These are phyloP conservation scores for Thymelicus sylvestris DNA, from an alignment of 2,888 invertebrate genomes.

Conservation along the genomic window DNA sequence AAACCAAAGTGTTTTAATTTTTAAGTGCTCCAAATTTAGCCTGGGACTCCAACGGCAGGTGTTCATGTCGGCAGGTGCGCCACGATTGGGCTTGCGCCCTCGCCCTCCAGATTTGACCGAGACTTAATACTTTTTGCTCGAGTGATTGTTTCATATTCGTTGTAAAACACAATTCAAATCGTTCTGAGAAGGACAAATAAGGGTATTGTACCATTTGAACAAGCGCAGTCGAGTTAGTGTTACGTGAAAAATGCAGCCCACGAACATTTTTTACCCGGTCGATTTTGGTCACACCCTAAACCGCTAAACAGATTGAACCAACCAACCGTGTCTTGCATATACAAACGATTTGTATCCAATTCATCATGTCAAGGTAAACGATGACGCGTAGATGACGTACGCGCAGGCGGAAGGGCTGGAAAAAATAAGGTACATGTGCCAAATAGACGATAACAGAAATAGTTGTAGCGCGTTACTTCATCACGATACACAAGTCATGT, in stretches of 20 bases:
- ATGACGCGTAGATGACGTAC: not conserved
- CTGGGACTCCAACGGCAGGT: not conserved
- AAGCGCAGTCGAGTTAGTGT: no score
- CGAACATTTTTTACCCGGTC: no score
- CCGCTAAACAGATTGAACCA: no score
- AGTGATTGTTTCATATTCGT: no score
- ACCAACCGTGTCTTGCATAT: no score
- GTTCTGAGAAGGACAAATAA: not conserved
- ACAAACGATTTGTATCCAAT: no score
- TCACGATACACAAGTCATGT: not conserved
- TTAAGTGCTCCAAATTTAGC: not conserved
- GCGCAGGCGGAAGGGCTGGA: conserved; percentile 6
- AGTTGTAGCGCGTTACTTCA: not conserved
- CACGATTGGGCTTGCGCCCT: not conserved
- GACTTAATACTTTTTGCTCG: not conserved
- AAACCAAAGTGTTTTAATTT: not conserved
- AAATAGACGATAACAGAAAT: conserved; percentile 7
- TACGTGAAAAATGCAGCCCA: no score
- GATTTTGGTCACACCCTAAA: no score
- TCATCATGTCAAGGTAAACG: no score
- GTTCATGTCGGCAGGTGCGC: conserved; percentile 11
- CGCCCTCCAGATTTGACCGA: not conserved
- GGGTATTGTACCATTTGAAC: no score
- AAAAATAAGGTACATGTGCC: conserved; percentile 13
- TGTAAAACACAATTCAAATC: not conserved